These are phyloP conservation scores for Trileptium ribeirensis DNA, from an alignment of 2,888 invertebrate genomes.

Conservation along the genomic window DNA sequence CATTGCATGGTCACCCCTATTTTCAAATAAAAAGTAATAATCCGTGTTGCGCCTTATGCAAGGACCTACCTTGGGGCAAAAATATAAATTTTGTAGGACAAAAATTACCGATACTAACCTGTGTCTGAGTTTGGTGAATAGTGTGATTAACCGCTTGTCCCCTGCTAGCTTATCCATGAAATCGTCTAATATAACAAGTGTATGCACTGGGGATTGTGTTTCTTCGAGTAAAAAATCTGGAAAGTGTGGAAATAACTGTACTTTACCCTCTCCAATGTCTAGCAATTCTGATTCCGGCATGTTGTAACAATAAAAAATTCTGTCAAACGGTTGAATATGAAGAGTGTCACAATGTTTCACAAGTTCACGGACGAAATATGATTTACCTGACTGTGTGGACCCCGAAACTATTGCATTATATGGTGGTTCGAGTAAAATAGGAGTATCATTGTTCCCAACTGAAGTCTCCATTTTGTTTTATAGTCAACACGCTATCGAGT, in stretches of 20 bases:
- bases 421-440: not conserved
- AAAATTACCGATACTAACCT: not conserved
- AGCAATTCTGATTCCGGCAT: not conserved
- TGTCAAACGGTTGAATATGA: not conserved
- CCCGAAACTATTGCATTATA: not conserved
- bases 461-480: not conserved
- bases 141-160: not conserved
- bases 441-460: not conserved
- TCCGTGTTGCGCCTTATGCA: not conserved
- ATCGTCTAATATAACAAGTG: constrained; percentile 4
- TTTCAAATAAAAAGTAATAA: not conserved
- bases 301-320: not conserved
- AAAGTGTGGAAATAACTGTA: not conserved
- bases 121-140: not conserved
- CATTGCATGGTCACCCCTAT: not conserved
- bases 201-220: not conserved
- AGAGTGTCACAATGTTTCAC: not conserved
- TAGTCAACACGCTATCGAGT: not conserved
- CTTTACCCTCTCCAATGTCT: not conserved
- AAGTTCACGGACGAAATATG: not conserved
- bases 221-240: not conserved
- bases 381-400: not conserved
- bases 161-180: not conserved
- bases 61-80: not conserved
- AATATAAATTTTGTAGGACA: not conserved